Base-by-base conservation (phyloP, 2,797 vertebrate species). In the Clarias fuscus region DNA sequence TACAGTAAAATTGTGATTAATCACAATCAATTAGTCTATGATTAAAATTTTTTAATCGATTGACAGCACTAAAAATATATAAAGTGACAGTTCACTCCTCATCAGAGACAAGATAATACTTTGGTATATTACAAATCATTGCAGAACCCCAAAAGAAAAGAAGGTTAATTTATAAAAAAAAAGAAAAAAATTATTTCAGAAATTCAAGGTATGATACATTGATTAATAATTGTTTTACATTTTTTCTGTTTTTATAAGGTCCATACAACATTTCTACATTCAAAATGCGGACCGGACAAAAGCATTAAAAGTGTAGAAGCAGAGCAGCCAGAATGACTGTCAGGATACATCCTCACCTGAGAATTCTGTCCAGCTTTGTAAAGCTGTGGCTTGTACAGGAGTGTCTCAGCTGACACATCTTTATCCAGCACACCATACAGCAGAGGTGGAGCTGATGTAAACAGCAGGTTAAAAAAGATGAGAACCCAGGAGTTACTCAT, bases 391-490 rank as follows among this genome's bases (percentile, higher is more conserved):
- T 94, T 59, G 56, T 90, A 89, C 90, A 96, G 86, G 71, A 99
- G 96, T 0, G 93, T 92, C 59, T 96, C 93, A 0, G 95, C 95
- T 83, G 97, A 95, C 0, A 93, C 86, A 30, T 98, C 96, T 90
- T 95, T 96, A 92, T 99, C 97, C 67, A 99, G 93, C 71, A 99
- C 68, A 2, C 98, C 98, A 0, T 96, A 99, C 83, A 99, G 82
- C 73, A 99, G 91, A 0, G 98, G 98, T 58, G 98, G 98, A 5
- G 95, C 91, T 0, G 98, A 99, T 0, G 98, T 99, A 93, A 98
- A 99, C 89, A 99, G 93, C 86, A 99, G 94, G 92, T 99, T 99
- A 94, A 99, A 99, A 88, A 99, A 93, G 92, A 99, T 98, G 90
- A 99, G 94, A 86, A 97, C 96, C 98, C 98, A 99, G 0, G 97